These are phyloP conservation scores for Dicaeum eximium DNA, from an alignment of 2,113 vertebrate species.

Conservation along the genomic window DNA sequence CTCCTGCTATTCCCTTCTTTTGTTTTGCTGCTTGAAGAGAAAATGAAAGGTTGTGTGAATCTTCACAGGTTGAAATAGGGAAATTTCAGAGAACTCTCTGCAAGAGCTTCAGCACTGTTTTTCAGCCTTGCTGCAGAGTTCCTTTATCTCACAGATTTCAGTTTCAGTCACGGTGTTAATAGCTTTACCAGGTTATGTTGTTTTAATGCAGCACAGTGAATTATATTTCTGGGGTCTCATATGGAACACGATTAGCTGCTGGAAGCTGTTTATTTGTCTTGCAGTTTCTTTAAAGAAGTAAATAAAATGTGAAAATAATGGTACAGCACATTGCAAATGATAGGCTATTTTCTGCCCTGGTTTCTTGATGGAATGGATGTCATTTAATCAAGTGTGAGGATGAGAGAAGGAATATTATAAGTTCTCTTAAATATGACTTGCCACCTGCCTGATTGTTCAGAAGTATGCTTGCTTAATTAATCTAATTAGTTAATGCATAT, in stretches of 20 bases:
- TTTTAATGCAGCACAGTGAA: background rate
- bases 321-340: conserved; percentile 18
- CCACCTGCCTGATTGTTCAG: conserved; percentile 76
- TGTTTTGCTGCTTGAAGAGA: background rate
- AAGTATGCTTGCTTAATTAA: conserved; percentile 78
- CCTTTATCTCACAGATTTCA: background rate
- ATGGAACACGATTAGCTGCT: conserved; percentile 10
- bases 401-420: conserved; percentile 68
- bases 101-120: background rate
- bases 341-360: conserved; percentile 22
- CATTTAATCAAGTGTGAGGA: conserved; percentile 69
- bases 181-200: background rate
- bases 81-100: background rate
- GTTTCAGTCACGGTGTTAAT: background rate
- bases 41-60: background rate
- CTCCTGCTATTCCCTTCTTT: background rate
- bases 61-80: background rate
- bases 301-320: conserved; percentile 36
- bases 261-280: conserved; percentile 15
- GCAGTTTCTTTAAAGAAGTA: conserved; percentile 6
- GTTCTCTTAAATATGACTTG: conserved; percentile 73
- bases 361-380: conserved; percentile 60
- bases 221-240: background rate
- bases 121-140: background rate
- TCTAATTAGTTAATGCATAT: conserved; percentile 78